Evolutionary conservation across 1,140 invertebrate species (phyloP).

Genomic region (Drosophila grimshawi): DNA sequence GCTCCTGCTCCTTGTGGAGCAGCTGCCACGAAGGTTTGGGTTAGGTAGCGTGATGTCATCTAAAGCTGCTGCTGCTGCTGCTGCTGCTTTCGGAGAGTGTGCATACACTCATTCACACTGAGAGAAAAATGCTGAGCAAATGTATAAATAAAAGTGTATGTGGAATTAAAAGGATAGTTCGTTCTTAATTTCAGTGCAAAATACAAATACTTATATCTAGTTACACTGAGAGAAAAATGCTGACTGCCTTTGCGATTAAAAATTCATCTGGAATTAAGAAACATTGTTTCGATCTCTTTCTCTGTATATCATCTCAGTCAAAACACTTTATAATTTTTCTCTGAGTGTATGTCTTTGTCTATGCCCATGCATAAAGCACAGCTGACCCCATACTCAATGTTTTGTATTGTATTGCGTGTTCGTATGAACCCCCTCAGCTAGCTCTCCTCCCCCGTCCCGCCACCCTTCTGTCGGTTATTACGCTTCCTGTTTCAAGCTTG

Average conservation of each 20-base stretch:
- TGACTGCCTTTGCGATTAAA: too few species aligned
- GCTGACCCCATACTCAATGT: conserved; percentile 47
- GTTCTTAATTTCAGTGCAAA: neutral
- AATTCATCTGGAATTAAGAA: too few species aligned
- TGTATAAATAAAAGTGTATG: too few species aligned
- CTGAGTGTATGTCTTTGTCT: neutral
- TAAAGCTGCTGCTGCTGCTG: conserved; percentile 35
- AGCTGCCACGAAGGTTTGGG: neutral
- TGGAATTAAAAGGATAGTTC: neutral
- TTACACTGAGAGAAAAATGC: too few species aligned
- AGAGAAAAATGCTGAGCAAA: neutral
- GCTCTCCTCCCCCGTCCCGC: neutral
- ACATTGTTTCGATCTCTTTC: too few species aligned
- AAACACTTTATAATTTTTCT: neutral
- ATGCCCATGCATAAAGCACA: conserved; percentile 42
- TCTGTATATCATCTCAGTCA: neutral
- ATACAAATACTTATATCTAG: neutral
- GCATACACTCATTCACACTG: conserved; percentile 1
- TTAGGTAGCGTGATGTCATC: conserved; percentile 66
- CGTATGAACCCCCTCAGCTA: conserved; percentile 18
- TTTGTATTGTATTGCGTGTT: conserved; percentile 62
- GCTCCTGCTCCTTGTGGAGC: conserved; percentile 18
- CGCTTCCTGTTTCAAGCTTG: conserved; percentile 36
- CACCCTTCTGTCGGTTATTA: neutral
- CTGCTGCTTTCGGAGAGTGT: conserved; percentile 7